Percentiles rank a stretch among this genome's conserved stretches.
These are phyloP conservation scores for Enteromius viviparus DNA, from an alignment of 2,797 vertebrate genomes.

Conservation along the genomic window DNA sequence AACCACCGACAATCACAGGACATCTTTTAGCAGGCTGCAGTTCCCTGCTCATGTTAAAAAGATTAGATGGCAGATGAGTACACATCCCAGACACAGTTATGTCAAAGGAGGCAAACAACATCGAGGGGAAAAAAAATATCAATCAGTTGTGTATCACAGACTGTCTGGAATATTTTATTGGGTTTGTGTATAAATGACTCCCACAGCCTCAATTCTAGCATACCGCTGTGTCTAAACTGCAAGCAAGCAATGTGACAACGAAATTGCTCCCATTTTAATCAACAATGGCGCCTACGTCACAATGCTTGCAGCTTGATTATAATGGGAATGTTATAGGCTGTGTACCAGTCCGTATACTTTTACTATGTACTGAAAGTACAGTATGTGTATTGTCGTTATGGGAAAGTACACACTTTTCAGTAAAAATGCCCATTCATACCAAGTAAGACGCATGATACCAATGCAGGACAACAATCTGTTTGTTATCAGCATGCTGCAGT, in stretches of 20 bases:
- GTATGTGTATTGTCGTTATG: background rate
- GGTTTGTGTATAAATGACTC: background rate
- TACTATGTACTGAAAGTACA: background rate
- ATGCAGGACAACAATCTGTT: background rate
- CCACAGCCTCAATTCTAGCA: background rate
- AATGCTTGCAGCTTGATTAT: slow-evolving; percentile 2
- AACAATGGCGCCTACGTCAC: background rate
- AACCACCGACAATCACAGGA: slow-evolving; percentile 3
- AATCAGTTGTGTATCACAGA: slow-evolving; percentile 31
- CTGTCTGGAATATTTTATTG: slow-evolving; percentile 26
- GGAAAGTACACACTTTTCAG: background rate
- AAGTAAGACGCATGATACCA: too few relatives aligned
- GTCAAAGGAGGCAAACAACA: slow-evolving; percentile 6
- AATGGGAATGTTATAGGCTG: background rate
- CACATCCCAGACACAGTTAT: slow-evolving; percentile 30
- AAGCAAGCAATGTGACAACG: background rate
- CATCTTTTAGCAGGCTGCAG: slow-evolving; percentile 10
- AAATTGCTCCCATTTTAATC: slow-evolving; percentile 20
- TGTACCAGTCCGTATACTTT: background rate
- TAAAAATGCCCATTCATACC: background rate
- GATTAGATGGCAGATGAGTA: slow-evolving; percentile 17
- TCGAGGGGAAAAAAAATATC: background rate
- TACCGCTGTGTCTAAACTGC: background rate
- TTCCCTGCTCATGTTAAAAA: slow-evolving; percentile 22
- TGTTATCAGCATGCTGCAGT: background rate